Conservation (phyloP, 2,888 invertebrate genomes). For the Pyralis farinalis region DNA sequence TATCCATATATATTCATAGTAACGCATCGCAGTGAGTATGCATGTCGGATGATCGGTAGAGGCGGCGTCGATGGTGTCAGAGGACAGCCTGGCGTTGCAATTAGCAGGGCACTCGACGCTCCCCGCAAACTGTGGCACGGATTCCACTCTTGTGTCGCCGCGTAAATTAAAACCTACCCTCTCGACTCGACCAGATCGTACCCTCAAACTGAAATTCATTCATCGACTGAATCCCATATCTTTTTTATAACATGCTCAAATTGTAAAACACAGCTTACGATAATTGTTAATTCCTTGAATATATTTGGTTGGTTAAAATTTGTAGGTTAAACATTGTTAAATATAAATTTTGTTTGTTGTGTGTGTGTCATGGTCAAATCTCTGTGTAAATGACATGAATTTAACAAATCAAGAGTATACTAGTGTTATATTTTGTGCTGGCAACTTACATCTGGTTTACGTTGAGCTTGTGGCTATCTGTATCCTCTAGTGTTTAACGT, state of each 20-base stretch:
- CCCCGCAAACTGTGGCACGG: slow-evolving; percentile 58
- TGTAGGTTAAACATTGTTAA: too few relatives aligned
- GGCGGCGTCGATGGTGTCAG: slow-evolving; percentile 42
- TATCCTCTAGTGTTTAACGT: too few relatives aligned
- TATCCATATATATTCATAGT: too few relatives aligned
- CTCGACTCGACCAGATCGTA: slow-evolving; percentile 63
- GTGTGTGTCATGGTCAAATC: too few relatives aligned
- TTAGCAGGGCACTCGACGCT: slow-evolving; percentile 74
- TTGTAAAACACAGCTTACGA: not conserved
- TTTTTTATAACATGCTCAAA: slow-evolving; percentile 8
- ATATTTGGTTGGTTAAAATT: not conserved
- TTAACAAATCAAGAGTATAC: too few relatives aligned
- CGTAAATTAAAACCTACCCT: slow-evolving; percentile 78
- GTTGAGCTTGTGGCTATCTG: too few relatives aligned
- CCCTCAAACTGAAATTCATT: slow-evolving; percentile 61
- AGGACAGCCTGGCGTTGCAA: slow-evolving; percentile 64
- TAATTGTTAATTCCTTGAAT: not conserved
- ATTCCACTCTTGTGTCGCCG: slow-evolving; percentile 74
- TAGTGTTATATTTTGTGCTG: too few relatives aligned
- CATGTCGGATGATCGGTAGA: slow-evolving; percentile 44
- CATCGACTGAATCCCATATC: slow-evolving; percentile 51
- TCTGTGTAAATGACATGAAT: too few relatives aligned
- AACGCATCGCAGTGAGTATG: slow-evolving; percentile 5
- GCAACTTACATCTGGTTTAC: too few relatives aligned
- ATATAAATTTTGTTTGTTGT: too few relatives aligned